Percentiles rank a stretch among this genome's conserved stretches.
Conservation (phyloP, 2,113 vertebrate species). For the Chlorocebus sabaeus region DNA sequence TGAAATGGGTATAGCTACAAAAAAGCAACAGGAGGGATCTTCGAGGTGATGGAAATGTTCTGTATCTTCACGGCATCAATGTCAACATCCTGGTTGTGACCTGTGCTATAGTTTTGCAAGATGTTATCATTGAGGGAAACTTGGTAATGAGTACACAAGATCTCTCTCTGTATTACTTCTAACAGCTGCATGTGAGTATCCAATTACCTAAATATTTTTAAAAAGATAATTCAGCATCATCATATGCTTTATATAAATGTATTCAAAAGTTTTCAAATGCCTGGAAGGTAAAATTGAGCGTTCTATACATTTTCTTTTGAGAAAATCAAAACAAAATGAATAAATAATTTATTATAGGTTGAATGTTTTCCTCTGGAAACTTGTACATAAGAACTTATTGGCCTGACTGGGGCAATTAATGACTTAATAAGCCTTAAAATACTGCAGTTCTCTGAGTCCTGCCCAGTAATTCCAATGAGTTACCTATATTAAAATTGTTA, state of each 20-base stretch:
- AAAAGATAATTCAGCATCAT: no score
- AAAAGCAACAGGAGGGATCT: not conserved
- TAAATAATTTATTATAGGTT: not conserved
- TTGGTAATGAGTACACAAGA: not conserved
- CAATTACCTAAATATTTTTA: not conserved
- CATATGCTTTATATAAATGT: not conserved
- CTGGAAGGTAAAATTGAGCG: not conserved
- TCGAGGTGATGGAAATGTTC: not conserved
- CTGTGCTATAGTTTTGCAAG: not conserved
- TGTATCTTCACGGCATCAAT: not conserved
- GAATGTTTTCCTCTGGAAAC: not conserved
- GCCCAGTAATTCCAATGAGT: not conserved
- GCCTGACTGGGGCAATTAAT: not conserved
- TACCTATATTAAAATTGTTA: not conserved
- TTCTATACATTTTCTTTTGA: not conserved
- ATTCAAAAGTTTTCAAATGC: not conserved
- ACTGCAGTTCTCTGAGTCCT: not conserved
- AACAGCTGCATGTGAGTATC: not conserved
- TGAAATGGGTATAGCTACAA: not conserved
- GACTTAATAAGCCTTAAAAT: not conserved
- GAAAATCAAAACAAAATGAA: not conserved
- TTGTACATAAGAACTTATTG: not conserved
- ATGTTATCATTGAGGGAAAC: not conserved
- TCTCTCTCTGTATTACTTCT: not conserved
- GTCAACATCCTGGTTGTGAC: not conserved